phyloP scores from a whole-genome alignment of 2,888 invertebrate genomes.

The Leptura quadrifasciata region DNA sequence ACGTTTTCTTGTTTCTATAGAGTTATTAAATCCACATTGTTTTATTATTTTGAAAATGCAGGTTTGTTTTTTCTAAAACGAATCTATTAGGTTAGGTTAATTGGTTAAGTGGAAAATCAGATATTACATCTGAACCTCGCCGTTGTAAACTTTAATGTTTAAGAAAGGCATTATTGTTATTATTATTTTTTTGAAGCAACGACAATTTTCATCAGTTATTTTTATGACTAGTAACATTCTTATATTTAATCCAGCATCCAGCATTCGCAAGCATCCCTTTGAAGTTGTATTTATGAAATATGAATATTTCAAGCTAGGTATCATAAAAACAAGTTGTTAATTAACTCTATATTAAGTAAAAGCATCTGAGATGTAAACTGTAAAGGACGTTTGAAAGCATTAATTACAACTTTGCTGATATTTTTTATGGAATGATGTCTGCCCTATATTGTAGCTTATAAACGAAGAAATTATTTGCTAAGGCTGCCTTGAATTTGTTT shows the following conservation, averaged over 20 bases:
- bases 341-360: slow-evolving; percentile 2
- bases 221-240: too few relatives aligned
- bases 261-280: neutral
- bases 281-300: neutral
- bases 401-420: slow-evolving; percentile 2
- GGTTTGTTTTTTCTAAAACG: too few relatives aligned
- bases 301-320: neutral
- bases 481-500: neutral
- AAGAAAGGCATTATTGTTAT: too few relatives aligned
- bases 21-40: too few relatives aligned
- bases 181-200: too few relatives aligned
- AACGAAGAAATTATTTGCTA: neutral
- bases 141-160: too few relatives aligned
- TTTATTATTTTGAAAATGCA: too few relatives aligned
- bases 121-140: too few relatives aligned
- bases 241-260: neutral
- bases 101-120: too few relatives aligned
- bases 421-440: neutral
- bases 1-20: too few relatives aligned
- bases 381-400: slow-evolving; percentile 2
- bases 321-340: neutral
- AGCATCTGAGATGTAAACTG: neutral
- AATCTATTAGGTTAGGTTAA: too few relatives aligned
- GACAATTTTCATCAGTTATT: too few relatives aligned
- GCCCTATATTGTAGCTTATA: neutral